Evolutionary conservation across 2,888 invertebrate genomes (phyloP), one percentile per base, ranked within the genome.

Genomic region (Bembecia ichneumoniformis): DNA sequence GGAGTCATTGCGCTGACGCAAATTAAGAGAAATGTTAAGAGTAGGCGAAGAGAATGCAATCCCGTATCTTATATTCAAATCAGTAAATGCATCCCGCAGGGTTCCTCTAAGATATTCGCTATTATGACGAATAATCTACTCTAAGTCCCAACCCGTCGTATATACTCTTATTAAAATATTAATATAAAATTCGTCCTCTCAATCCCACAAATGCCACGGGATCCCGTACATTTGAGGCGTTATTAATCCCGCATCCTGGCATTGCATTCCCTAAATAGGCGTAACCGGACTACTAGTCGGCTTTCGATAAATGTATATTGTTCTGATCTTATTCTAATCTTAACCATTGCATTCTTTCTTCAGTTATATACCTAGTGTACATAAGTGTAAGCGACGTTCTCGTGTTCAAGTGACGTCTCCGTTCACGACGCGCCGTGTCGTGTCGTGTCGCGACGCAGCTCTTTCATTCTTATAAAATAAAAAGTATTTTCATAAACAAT

Each of bases 401-500:
- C 76, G 81, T 77, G 82, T 77, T 74, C 74, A 74, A 68, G 66
- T 58, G 59, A 55, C 53, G 60, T 57, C 53, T 58, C 57, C 5
- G 28, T 28, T 28, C 56, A 7, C 56, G 57, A 54, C 54, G 56
- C 55, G 49, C 57, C 55, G 52, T 53, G 51, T 51, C 48, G 57
- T 60, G 52, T 51, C 52, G 54, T 47, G 28, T 51, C 60, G 61
- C 47, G 47, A 46, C 34, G 43, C 48, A 20, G 64, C 64, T 65
- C 62, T 76, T 72, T 76, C 74, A 72, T 70, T 74, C 69, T 72
- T 73, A 70, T 74, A 70, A 65, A 76, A 70, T 70, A 69, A 81
- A 79, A 81, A 81, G 80, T 82, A 82, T 82, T 81, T 83, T 81
- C 77, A 77, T 82, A 82, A 81, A 82, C 81, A 77, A 86, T 84